These are phyloP conservation scores for Oryzias melastigma DNA, from an alignment of 2,113 vertebrate species.

Conservation along the genomic window DNA sequence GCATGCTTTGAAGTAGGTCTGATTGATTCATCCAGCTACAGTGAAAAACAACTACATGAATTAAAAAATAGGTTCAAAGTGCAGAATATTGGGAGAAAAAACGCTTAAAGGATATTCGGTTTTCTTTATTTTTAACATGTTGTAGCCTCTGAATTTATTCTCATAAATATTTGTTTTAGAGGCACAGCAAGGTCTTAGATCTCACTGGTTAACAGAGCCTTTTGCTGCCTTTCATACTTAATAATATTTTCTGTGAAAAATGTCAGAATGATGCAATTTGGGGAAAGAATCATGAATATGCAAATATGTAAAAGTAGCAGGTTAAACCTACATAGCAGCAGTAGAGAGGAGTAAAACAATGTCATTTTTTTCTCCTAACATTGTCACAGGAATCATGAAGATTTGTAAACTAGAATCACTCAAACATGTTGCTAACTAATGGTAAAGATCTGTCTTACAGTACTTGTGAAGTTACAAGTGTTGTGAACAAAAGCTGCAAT, in stretches of 20 bases:
- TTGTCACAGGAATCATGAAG: no score
- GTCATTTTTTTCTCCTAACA: no score
- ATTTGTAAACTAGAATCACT: no score
- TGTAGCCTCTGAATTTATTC: not conserved
- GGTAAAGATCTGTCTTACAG: no score
- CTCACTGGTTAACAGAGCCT: not conserved
- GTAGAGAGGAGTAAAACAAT: not conserved
- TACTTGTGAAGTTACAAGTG: no score
- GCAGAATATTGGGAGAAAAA: not conserved
- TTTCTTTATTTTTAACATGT: not conserved
- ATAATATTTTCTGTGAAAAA: constrained; percentile 2
- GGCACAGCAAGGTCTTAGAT: not conserved
- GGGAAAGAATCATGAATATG: not conserved
- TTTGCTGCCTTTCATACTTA: not conserved
- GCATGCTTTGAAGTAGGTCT: constrained; percentile 15
- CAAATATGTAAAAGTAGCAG: constrained; percentile 1
- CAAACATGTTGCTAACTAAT: no score
- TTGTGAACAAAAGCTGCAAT: no score
- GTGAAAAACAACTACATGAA: constrained; percentile 8
- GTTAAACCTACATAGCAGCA: not conserved
- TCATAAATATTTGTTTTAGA: constrained; percentile 1
- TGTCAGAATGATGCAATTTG: constrained; percentile 21
- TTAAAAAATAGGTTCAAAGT: constrained; percentile 7
- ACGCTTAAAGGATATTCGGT: constrained; percentile 6
- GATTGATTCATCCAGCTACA: constrained; percentile 15